These are phyloP conservation scores for Marasmarcha lunaedactyla DNA, from an alignment of 2,888 invertebrate genomes.

Conservation along the genomic window DNA sequence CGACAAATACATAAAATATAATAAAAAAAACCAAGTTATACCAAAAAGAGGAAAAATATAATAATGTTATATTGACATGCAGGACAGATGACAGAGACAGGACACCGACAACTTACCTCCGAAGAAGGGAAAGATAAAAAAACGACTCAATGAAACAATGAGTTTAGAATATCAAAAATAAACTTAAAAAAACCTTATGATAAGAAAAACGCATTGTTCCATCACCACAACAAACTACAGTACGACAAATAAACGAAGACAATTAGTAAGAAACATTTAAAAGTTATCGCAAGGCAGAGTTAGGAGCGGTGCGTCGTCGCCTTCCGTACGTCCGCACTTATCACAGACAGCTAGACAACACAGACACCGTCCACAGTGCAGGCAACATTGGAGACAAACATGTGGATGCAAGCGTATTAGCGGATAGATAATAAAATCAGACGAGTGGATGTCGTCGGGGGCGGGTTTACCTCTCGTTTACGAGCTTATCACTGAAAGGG, in stretches of 20 bases:
- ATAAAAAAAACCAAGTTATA: conserved; percentile 31
- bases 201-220: conserved; percentile 45
- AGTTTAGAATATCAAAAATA: conserved; percentile 24
- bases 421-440: conserved; percentile 52
- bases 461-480: conserved; percentile 93
- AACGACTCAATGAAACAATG: conserved; percentile 43
- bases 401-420: conserved; percentile 65
- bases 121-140: conserved; percentile 31
- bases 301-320: conserved; percentile 62
- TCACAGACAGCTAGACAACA: no score
- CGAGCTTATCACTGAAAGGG: conserved; percentile 97
- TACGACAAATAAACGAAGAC: conserved; percentile 39
- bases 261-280: conserved; percentile 42
- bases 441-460: conserved; percentile 39
- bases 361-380: conserved; percentile 42
- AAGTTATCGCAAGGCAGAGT: conserved; percentile 60
- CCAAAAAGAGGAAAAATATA: conserved; percentile 26
- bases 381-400: conserved; percentile 61
- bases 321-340: conserved; percentile 52
- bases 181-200: conserved; percentile 3
- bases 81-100: conserved; percentile 48
- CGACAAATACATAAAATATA: conserved; percentile 37
- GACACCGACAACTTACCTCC: conserved; percentile 60
- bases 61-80: conserved; percentile 49
- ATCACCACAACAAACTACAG: conserved; percentile 53